Conservation (phyloP, 2,797 vertebrate genomes). For the Sus cebifrons region DNA sequence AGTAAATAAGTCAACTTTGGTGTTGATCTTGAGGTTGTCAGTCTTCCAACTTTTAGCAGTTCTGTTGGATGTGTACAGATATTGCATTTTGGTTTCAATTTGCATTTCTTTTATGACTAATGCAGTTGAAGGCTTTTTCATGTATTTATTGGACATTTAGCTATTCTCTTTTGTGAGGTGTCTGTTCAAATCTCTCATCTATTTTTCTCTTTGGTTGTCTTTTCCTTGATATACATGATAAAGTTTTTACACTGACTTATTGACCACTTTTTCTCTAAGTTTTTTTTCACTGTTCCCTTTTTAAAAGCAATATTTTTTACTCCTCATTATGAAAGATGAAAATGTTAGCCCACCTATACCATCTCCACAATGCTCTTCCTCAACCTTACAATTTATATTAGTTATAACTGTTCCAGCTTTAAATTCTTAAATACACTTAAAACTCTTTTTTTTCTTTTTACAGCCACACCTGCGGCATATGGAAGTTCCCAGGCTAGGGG, state of each 20-base stretch:
- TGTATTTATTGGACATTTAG: neutral
- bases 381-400: neutral
- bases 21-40: neutral
- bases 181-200: neutral
- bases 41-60: neutral
- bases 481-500: too few species aligned
- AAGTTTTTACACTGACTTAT: neutral
- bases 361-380: neutral
- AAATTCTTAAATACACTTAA: neutral
- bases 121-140: neutral
- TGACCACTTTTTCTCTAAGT: neutral
- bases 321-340: neutral
- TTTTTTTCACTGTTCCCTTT: neutral
- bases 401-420: neutral
- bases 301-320: neutral
- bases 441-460: neutral
- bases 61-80: neutral
- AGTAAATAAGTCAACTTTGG: neutral
- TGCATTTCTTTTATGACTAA: neutral
- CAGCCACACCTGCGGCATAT: too few species aligned
- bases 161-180: neutral
- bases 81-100: neutral
- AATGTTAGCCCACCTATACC: neutral
- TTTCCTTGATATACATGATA: neutral
- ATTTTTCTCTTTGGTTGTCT: neutral